phyloP scores from a whole-genome alignment of 2,797 vertebrate genomes.

The Luscinia luscinia region DNA sequence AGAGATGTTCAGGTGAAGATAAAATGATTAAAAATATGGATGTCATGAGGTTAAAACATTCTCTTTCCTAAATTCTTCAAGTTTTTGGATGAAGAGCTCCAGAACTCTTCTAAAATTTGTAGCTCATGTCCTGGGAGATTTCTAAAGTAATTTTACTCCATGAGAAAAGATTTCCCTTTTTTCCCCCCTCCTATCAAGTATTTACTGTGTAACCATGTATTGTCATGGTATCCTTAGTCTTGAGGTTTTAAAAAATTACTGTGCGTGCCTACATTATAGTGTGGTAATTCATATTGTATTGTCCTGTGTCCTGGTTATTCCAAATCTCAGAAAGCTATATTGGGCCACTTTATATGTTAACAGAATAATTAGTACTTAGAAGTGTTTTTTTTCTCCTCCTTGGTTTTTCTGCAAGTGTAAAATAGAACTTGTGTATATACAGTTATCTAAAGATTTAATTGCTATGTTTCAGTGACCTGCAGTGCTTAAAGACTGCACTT shows the following conservation, averaged over 20 bases:
- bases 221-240: background rate
- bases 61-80: background rate
- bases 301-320: background rate
- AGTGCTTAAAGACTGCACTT: background rate
- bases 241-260: background rate
- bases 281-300: background rate
- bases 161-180: background rate
- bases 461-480: background rate
- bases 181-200: fast-evolving
- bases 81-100: background rate
- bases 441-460: background rate
- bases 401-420: background rate
- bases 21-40: background rate
- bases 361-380: background rate
- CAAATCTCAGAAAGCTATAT: background rate
- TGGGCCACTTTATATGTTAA: background rate
- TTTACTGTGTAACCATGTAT: background rate
- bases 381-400: fast-evolving
- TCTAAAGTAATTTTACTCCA: background rate
- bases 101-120: background rate
- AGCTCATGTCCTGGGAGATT: background rate
- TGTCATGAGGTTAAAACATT: background rate
- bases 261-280: fast-evolving
- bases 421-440: background rate
- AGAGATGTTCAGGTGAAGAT: background rate